phyloP scores from a whole-genome alignment of 2,888 invertebrate genomes.

The Mythimna pallens region DNA sequence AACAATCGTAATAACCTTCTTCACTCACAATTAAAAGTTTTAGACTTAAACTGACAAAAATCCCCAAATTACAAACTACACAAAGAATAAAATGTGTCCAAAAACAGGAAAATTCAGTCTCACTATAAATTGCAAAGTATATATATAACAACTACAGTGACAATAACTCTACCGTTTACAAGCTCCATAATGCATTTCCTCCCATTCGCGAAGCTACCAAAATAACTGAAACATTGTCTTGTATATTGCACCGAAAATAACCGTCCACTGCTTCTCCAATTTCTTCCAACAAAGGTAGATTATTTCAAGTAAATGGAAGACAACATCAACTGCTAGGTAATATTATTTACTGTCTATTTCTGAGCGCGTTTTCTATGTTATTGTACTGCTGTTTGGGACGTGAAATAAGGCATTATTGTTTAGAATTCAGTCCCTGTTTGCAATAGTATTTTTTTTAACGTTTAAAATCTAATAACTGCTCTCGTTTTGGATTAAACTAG shows the following conservation, averaged over 20 bases:
- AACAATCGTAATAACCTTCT: background rate
- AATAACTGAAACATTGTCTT: constrained; percentile 37
- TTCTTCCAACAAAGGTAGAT: constrained; percentile 19
- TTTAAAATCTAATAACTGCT: too few relatives aligned
- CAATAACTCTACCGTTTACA: constrained; percentile 36
- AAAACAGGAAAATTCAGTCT: background rate
- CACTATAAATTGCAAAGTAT: constrained; percentile 9
- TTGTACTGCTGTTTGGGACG: background rate
- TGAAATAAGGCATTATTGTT: constrained; percentile 12
- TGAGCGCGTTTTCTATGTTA: constrained; percentile 20
- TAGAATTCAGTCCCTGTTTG: background rate
- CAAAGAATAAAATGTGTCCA: constrained; percentile 1
- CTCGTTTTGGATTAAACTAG: too few relatives aligned
- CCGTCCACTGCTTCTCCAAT: constrained; percentile 11
- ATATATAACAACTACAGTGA: constrained; percentile 24
- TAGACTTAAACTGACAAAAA: background rate
- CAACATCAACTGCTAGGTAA: constrained; percentile 12
- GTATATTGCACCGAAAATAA: constrained; percentile 33
- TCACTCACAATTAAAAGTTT: background rate
- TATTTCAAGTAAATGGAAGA: constrained; percentile 28
- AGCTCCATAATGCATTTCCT: constrained; percentile 47
- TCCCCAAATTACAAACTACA: background rate
- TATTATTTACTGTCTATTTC: constrained; percentile 20
- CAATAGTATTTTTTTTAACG: too few relatives aligned
- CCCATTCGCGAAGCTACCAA: constrained; percentile 21